Evolutionary conservation across 23 tunicate genomes (phyloP).

Genomic region (Trididemnum clinides): DNA sequence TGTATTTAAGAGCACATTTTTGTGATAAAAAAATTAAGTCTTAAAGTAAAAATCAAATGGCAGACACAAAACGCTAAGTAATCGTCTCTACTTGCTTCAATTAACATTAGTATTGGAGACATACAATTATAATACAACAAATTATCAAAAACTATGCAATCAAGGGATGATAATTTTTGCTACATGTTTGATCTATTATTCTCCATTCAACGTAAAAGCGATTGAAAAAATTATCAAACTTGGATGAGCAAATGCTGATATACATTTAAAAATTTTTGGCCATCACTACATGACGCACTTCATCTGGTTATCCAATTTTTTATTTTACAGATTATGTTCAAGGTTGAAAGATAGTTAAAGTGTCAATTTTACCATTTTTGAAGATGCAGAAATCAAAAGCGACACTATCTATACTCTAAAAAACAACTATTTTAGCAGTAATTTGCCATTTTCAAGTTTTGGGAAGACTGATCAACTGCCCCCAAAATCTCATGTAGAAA

Average conservation of each 20-base stretch:
- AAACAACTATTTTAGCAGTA: background rate
- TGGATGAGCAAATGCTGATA: background rate
- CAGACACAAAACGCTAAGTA: too few species aligned
- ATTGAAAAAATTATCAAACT: background rate
- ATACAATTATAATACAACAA: background rate
- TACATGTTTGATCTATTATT: background rate
- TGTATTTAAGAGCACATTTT: too few species aligned
- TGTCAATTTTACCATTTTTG: background rate
- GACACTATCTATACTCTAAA: background rate
- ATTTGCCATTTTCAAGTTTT: too few species aligned
- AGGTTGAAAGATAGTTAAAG: background rate
- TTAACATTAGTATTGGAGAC: too few species aligned
- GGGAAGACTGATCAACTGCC: background rate
- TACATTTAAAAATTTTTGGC: background rate
- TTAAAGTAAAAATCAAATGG: too few species aligned
- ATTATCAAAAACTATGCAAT: too few species aligned
- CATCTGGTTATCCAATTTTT: background rate
- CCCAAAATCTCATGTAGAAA: background rate
- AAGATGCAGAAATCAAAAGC: background rate
- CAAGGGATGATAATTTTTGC: background rate
- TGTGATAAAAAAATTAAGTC: too few species aligned
- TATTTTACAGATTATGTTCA: background rate
- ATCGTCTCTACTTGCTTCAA: too few species aligned
- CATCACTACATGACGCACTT: background rate
- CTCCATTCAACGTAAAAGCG: background rate